Evolutionary conservation across 23 tunicate species (phyloP).

Genomic region (Trididemnum miniatum): DNA sequence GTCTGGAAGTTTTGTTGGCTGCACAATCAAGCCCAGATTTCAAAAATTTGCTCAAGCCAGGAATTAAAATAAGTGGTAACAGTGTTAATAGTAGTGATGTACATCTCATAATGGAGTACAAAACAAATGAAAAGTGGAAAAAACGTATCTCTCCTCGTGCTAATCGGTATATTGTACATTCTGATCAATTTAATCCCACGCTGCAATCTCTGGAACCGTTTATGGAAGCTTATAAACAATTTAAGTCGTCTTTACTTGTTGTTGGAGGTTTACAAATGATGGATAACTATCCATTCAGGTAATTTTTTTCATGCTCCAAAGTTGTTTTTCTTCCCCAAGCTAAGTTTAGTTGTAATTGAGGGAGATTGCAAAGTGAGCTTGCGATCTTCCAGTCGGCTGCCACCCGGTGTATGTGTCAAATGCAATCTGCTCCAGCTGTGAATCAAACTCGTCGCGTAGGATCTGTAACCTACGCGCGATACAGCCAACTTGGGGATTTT

Average conservation of each 20-base stretch:
- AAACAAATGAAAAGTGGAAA: constrained; percentile 90
- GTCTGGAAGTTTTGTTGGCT: constrained; percentile 81
- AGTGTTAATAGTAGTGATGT: constrained; percentile 62
- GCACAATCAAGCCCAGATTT: constrained; percentile 57
- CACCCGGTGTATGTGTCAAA: no score
- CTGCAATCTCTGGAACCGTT: constrained; percentile 69
- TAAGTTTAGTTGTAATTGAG: no score
- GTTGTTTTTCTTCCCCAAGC: no score
- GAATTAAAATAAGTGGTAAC: constrained; percentile 44
- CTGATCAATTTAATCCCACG: constrained; percentile 79
- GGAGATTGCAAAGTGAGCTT: no score
- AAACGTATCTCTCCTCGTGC: constrained; percentile 59
- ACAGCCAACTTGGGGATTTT: no score
- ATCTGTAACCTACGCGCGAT: no score
- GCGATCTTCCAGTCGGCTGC: no score
- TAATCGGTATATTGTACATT: constrained; percentile 69
- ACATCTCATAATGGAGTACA: constrained; percentile 93
- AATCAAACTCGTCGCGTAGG: no score
- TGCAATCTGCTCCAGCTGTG: no score
- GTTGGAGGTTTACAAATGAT: constrained; percentile 93
- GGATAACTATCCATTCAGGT: constrained; percentile 85
- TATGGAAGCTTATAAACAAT: constrained; percentile 32
- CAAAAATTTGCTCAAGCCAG: constrained; percentile 33
- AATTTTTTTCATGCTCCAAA: no score
- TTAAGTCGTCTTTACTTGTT: constrained; percentile 57